Conservation (phyloP, 2,797 vertebrate species). For the Steatocranus sp. region DNA sequence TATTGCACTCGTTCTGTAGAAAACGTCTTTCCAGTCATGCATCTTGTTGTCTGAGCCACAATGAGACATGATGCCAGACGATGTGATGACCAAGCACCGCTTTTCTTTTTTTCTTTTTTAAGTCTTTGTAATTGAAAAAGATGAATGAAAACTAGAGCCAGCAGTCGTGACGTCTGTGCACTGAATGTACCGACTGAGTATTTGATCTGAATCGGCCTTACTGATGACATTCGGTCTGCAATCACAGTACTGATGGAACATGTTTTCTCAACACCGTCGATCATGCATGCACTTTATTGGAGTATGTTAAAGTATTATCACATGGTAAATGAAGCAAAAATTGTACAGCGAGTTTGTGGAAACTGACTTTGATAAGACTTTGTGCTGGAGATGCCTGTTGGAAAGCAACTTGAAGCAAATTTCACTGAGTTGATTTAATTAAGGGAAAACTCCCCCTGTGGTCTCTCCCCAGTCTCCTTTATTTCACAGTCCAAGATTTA, state of each 20-base stretch:
- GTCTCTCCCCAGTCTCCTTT: background rate
- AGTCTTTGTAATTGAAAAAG: slow-evolving; percentile 65
- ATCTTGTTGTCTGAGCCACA: slow-evolving; percentile 78
- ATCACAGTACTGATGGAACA: slow-evolving; percentile 21
- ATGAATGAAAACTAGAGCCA: slow-evolving; percentile 79
- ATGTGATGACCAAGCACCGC: slow-evolving; percentile 43
- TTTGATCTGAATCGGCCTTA: slow-evolving; percentile 41
- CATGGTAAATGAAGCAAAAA: slow-evolving; percentile 51
- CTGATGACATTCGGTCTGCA: slow-evolving; percentile 16
- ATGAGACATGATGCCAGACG: slow-evolving; percentile 70
- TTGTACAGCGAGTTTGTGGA: slow-evolving; percentile 44
- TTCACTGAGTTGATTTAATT: background rate
- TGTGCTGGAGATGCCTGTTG: slow-evolving; percentile 31
- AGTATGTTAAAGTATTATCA: slow-evolving; percentile 57
- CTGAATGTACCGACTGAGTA: background rate
- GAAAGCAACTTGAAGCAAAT: slow-evolving; percentile 10
- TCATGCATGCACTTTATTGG: slow-evolving; percentile 74
- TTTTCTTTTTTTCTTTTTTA: slow-evolving; percentile 2
- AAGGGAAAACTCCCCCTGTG: slow-evolving; percentile 46
- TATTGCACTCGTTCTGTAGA: slow-evolving; percentile 88
- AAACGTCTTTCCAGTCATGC: slow-evolving; percentile 71
- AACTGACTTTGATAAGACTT: slow-evolving; percentile 47
- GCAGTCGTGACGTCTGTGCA: slow-evolving; percentile 14
- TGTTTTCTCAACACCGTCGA: slow-evolving; percentile 48
- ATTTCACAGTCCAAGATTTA: background rate